phyloP scores from a whole-genome alignment of 1,140 invertebrate species.

The Pteromalus puparum region DNA sequence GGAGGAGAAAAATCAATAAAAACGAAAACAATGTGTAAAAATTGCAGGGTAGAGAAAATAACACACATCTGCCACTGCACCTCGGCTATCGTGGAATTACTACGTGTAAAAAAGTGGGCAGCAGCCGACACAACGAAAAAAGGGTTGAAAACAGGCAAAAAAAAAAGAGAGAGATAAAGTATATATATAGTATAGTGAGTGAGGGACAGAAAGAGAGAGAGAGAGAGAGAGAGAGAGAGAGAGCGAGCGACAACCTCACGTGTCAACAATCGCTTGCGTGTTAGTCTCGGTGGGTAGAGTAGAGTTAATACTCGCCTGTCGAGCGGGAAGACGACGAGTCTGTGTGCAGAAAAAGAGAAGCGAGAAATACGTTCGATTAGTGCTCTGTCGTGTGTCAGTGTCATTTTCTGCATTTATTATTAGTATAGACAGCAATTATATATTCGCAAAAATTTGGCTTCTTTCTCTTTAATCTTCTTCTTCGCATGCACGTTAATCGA shows the following conservation, averaged over 20 bases:
- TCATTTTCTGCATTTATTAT: constrained; percentile 30
- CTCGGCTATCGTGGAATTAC: not conserved
- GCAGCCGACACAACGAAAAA: not conserved
- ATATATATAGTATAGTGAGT: not conserved
- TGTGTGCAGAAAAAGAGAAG: constrained; percentile 70
- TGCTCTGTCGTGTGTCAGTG: constrained; percentile 58
- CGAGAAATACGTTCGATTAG: constrained; percentile 70
- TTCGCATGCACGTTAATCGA: not conserved
- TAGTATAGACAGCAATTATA: too few species aligned
- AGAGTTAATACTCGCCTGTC: constrained; percentile 71
- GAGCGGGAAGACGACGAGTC: constrained; percentile 70
- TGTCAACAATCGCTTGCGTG: constrained; percentile 42
- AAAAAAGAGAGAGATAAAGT: not conserved
- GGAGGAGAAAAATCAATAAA: not conserved
- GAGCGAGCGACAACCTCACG: constrained; percentile 33
- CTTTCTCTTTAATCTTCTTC: not conserved
- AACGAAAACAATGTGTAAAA: not conserved
- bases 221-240: constrained; percentile 17
- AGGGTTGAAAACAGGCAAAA: constrained; percentile 9
- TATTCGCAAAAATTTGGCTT: too few species aligned
- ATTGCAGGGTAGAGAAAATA: not conserved
- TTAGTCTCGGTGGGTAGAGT: constrained; percentile 33
- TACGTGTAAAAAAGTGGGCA: not conserved
- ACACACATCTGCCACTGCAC: not conserved
- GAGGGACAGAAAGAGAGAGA: constrained; percentile 25